These are phyloP conservation scores for Sinodicranocentrus sp. DNA, from an alignment of 2,888 invertebrate genomes.

Conservation along the genomic window DNA sequence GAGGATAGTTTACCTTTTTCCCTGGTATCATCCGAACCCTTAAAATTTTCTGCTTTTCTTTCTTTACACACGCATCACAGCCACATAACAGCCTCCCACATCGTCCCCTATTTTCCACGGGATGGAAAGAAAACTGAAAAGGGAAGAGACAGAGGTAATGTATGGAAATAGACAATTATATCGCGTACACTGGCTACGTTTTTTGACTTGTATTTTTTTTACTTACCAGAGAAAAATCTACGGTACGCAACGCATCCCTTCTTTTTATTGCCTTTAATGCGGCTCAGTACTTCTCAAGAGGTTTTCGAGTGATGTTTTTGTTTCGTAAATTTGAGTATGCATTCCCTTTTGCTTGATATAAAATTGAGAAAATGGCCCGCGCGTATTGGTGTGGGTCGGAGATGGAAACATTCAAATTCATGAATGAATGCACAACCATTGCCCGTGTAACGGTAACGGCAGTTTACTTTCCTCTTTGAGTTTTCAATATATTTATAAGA, in stretches of 20 bases:
- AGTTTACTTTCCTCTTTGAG: slow-evolving; percentile 35
- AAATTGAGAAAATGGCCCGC: slow-evolving; percentile 33
- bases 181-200: too few relatives aligned
- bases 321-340: slow-evolving; percentile 46
- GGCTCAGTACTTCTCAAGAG: slow-evolving; percentile 56
- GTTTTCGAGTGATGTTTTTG: slow-evolving; percentile 51
- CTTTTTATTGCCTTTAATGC: slow-evolving; percentile 58
- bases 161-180: too few relatives aligned
- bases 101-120: too few relatives aligned
- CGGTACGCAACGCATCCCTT: not conserved
- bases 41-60: too few relatives aligned
- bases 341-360: slow-evolving; percentile 31
- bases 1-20: too few relatives aligned
- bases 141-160: too few relatives aligned
- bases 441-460: slow-evolving; percentile 49
- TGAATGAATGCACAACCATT: slow-evolving; percentile 57
- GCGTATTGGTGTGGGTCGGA: not conserved
- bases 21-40: too few relatives aligned
- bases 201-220: not conserved
- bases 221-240: not conserved
- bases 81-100: too few relatives aligned
- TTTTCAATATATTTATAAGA: slow-evolving; percentile 8
- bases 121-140: too few relatives aligned
- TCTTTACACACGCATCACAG: too few relatives aligned
- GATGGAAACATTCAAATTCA: slow-evolving; percentile 58